Base-by-base conservation (phyloP, 2,888 invertebrate species). In the Acronicta leporina region DNA sequence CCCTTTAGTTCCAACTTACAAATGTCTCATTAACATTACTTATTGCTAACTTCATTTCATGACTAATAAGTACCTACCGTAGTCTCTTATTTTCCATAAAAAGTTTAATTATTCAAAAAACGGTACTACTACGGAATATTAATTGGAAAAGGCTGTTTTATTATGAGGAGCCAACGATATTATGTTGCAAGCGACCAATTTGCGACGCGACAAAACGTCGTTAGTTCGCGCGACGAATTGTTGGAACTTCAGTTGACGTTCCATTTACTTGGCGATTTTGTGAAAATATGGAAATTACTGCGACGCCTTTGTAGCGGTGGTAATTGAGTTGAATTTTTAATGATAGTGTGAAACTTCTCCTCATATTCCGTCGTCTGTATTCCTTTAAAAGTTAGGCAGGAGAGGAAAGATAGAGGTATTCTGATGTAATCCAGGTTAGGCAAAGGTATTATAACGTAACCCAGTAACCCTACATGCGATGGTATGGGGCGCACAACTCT, bases 81-180 rank as follows among this genome's bases (percentile, higher is more conserved):
- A 71, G 63, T 66, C 69, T 64, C 61, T 76, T 68, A 75, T 73
- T 77, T 75, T 73, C 69, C 69, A 68, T 68, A 73, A 75, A 78
- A 77, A 75, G 75, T 73, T 75, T 75, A 75, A 79, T 79, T 79
- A 79, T 79, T 77, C 79, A 72, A 74, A 73, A 65, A 68, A 52
- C 58, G 66, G 58, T 38, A 58, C 63, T 68, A 67, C 68, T 56
- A 25, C 60, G 73, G 79, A 79, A 79, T 79, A 75, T 68, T 79
- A 79, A 79, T 77, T 69, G 51, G 6, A 47, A 63, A 54, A 75
- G 70, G 58, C 74, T 68, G 65, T 68, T 76, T 63, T 71, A 65
- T 71, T 63, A 69, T 64, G 67, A 68, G 72, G 60, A 72, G 67
- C 49, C 59, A 41, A 56, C 68, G 69, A 69, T 72, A 71, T 77